phyloP scores from a whole-genome alignment of 2,797 vertebrate genomes.

The Catharus ustulatus region DNA sequence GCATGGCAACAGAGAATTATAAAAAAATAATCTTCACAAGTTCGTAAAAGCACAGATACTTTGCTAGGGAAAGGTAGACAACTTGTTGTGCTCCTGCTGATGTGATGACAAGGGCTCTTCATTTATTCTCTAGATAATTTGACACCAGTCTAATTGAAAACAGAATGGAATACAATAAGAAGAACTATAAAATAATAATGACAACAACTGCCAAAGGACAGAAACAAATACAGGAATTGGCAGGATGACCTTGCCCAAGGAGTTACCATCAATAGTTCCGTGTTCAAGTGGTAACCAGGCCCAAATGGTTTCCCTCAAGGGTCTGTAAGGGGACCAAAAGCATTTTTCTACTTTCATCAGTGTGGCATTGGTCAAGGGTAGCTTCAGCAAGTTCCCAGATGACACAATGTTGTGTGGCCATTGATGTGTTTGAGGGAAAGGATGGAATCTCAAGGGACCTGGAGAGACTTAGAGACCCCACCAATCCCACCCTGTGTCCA shows the following conservation, averaged over 20 bases:
- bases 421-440: neutral
- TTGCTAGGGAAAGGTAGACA: neutral
- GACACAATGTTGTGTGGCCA: neutral
- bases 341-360: too few relatives aligned
- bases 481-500: neutral
- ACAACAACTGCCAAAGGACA: neutral
- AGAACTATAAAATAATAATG: neutral
- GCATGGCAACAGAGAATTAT: neutral
- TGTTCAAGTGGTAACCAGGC: neutral
- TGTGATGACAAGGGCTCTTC: neutral
- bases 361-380: neutral
- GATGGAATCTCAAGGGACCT: too few relatives aligned
- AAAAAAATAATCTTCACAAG: neutral
- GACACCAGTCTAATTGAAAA: conserved; percentile 3
- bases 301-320: neutral
- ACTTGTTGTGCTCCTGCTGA: neutral
- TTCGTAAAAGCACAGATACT: neutral
- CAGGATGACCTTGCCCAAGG: neutral
- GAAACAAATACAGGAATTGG: neutral
- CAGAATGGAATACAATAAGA: neutral
- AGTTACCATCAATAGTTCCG: too few relatives aligned
- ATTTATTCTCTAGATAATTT: conserved; percentile 26
- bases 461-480: neutral
- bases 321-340: too few relatives aligned
- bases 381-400: neutral